These are phyloP conservation scores for Leucophenga montana DNA, from an alignment of 2,888 invertebrate genomes.

Conservation along the genomic window DNA sequence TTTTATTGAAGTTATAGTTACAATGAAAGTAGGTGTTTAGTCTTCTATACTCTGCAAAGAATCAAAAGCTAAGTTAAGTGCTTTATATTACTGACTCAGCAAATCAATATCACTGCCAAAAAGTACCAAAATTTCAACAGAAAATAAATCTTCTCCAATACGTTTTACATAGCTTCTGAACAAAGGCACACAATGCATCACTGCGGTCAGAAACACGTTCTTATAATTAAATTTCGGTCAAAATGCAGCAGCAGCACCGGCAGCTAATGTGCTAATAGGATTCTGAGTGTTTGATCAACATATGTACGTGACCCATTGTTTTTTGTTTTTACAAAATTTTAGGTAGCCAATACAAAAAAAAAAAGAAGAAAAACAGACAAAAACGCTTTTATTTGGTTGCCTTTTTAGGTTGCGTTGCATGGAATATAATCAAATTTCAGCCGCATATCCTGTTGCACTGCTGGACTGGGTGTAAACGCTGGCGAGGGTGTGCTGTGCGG, in stretches of 20 bases:
- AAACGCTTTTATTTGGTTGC: constrained; percentile 5
- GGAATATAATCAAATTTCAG: constrained; percentile 57
- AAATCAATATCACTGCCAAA: too few relatives aligned
- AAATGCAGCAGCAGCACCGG: constrained; percentile 19
- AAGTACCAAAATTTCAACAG: too few relatives aligned
- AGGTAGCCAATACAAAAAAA: not conserved
- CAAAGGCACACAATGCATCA: too few relatives aligned
- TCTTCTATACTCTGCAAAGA: too few relatives aligned
- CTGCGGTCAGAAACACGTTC: not conserved
- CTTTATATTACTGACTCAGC: too few relatives aligned
- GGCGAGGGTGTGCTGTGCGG: not conserved
- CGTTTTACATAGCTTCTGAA: too few relatives aligned
- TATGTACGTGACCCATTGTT: constrained; percentile 21
- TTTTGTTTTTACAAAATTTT: not conserved
- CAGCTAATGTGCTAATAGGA: constrained; percentile 47
- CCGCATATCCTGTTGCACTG: constrained; percentile 54
- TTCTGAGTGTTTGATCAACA: constrained; percentile 31
- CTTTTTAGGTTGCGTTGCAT: constrained; percentile 17
- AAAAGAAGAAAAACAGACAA: not conserved
- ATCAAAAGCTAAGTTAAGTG: too few relatives aligned
- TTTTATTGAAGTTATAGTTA: too few relatives aligned
- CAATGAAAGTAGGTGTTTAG: too few relatives aligned
- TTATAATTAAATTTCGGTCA: constrained; percentile 41
- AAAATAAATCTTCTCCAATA: too few relatives aligned
- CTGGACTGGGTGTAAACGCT: too few relatives aligned